A percentile compares a stretch with the other conserved stretches of the same genome.
phyloP scores from a whole-genome alignment of 2,888 invertebrate genomes.

The Lasioglossum morio region DNA sequence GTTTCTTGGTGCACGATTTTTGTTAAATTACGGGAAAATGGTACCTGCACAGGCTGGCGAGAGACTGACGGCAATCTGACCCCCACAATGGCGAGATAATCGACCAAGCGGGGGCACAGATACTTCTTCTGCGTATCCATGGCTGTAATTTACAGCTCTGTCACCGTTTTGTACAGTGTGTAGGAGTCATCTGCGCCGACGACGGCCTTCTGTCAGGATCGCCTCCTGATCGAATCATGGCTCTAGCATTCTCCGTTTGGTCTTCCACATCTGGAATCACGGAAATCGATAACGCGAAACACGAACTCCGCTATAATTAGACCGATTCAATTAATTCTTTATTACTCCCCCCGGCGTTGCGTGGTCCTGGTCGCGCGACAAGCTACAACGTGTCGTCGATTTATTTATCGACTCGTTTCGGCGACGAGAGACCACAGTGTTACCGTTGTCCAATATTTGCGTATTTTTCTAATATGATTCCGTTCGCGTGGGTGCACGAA shows the following conservation, averaged over 20 bases:
- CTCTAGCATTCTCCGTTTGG: conserved; percentile 72
- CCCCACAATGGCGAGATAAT: conserved; percentile 99
- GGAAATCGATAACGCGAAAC: conserved; percentile 8
- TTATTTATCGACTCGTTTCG: not conserved
- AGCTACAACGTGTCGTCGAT: not conserved
- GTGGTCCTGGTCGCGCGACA: too few relatives aligned
- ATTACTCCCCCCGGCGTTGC: not conserved
- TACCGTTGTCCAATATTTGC: not conserved
- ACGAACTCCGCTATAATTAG: not conserved
- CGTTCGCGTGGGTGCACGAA: not conserved
- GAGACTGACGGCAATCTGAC: conserved; percentile 91
- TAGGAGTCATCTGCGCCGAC: conserved; percentile 70
- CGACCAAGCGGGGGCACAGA: conserved; percentile 94
- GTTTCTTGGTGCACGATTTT: not conserved
- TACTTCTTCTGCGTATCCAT: conserved; percentile 91
- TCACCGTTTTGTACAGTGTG: conserved; percentile 77
- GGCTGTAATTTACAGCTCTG: conserved; percentile 72
- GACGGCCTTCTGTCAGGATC: conserved; percentile 66
- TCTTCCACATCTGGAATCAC: conserved; percentile 42
- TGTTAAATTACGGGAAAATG: not conserved
- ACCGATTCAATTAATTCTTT: not conserved
- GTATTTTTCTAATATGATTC: not conserved
- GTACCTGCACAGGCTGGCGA: conserved; percentile 92
- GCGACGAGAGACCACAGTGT: not conserved
- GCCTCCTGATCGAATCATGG: conserved; percentile 74